phyloP scores from a whole-genome alignment of 2,797 vertebrate genomes.

The Lagodon rhomboides region DNA sequence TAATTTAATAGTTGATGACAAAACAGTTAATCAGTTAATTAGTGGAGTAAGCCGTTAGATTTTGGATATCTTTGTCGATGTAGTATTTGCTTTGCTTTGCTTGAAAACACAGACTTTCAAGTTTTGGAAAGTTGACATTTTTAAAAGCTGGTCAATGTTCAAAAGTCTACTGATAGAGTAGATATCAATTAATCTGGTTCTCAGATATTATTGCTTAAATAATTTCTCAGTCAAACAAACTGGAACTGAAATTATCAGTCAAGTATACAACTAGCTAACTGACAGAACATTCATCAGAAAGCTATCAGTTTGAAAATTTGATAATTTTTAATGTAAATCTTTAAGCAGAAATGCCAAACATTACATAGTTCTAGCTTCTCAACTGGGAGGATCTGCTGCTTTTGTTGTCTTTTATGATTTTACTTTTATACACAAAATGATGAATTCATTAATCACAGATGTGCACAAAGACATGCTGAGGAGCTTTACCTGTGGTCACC shows the following conservation, averaged over 20 bases:
- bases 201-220: neutral
- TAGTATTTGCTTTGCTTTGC: neutral
- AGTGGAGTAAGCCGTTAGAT: neutral
- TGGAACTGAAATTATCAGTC: neutral
- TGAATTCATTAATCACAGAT: neutral
- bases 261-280: neutral
- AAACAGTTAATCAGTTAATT: neutral
- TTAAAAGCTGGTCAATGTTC: neutral
- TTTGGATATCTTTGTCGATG: too few relatives aligned
- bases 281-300: neutral
- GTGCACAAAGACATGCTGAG: too few relatives aligned
- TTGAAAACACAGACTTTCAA: neutral
- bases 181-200: neutral
- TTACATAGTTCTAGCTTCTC: neutral
- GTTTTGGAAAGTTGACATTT: too few relatives aligned
- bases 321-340: neutral
- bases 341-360: neutral
- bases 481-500: conserved; percentile 78
- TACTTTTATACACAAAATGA: neutral
- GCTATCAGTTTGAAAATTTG: neutral
- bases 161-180: neutral
- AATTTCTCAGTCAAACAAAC: neutral
- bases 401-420: neutral
- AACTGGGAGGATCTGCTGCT: neutral
- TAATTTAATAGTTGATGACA: too few relatives aligned